Base-by-base conservation (phyloP, 2,113 vertebrate genomes). In the Erinaceus europaeus region DNA sequence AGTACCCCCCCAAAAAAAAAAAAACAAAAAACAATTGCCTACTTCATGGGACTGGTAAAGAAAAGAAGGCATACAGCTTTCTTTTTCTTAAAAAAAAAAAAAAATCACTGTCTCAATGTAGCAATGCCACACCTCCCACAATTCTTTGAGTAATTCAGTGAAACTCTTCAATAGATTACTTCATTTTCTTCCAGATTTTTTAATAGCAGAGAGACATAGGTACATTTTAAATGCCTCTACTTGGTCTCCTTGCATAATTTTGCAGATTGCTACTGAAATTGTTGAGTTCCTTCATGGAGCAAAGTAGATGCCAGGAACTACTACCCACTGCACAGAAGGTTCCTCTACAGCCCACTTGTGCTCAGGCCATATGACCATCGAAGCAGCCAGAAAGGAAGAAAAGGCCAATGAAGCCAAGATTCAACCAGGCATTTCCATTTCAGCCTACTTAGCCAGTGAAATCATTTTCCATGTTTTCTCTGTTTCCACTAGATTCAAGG, bases 401-500 rank as follows among this genome's bases (percentile, higher is more conserved):
- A 21, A 36, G 80, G 12, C 6, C 62, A 59, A 48, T 15, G 61
- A 90, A 38, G 74, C 84, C 84, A 90, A 89, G 89, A 86, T 74
- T 27, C 84, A 91, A 93, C 27, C 10, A 90, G 32, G 53, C n/a
- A 20, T 88, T 71, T 46, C 77, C 69, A 57, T 64, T 91, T 91
- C 53, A 82, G 94, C 82, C 80, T n/a, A n/a, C 44, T 83, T 52
- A 91, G 69, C 5, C 62, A 71, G 62, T 95, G 57, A 95, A 90
- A 68, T 92, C 73, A 95, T 95, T 97, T 97, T 96, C 82, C 92
- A 93, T 84, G 17, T 76, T 34, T 4, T 76, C 67, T 87, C 90
- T 93, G 38, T 90, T 95, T 91, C 90, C 81, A 87, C 62, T 80
- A 80, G 44, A 86, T 89, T 76, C 44, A 65, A 48, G 64, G 42